These are phyloP conservation scores for Dioctria rufipes DNA, from an alignment of 2,888 invertebrate species.

Conservation along the genomic window DNA sequence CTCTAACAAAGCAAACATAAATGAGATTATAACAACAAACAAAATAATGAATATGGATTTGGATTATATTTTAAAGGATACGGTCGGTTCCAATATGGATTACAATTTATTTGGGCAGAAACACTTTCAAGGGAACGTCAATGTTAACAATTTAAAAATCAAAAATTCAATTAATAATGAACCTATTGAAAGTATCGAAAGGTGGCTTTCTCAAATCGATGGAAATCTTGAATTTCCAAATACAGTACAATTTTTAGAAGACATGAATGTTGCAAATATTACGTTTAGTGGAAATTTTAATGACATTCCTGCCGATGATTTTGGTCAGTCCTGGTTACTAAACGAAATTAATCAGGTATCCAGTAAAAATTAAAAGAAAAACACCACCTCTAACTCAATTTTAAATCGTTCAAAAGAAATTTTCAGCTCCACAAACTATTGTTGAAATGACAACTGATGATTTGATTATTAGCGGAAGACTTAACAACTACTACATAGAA, in stretches of 20 bases:
- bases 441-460: slow-evolving; percentile 61
- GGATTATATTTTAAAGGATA: slow-evolving; percentile 26
- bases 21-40: slow-evolving; percentile 11
- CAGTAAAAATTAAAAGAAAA: neutral
- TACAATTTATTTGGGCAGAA: slow-evolving; percentile 16
- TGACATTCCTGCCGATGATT: slow-evolving; percentile 68
- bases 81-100: neutral
- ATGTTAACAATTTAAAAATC: slow-evolving; percentile 68
- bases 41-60: slow-evolving; percentile 29
- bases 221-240: slow-evolving; percentile 68
- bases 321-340: slow-evolving; percentile 70
- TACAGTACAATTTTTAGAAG: slow-evolving; percentile 64
- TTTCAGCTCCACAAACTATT: slow-evolving; percentile 66
- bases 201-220: slow-evolving; percentile 63
- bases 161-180: slow-evolving; percentile 64
- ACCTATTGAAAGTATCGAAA: slow-evolving; percentile 61
- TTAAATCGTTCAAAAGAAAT: neutral
- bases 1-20: neutral
- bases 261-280: slow-evolving; percentile 68
- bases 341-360: slow-evolving; percentile 65
- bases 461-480: slow-evolving; percentile 64
- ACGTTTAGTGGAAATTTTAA: slow-evolving; percentile 70
- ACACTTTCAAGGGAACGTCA: slow-evolving; percentile 66
- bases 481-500: slow-evolving; percentile 71
- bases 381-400: neutral